Base-by-base conservation (phyloP, 2,797 vertebrate genomes). In the Lepilemur septentrionalis region DNA sequence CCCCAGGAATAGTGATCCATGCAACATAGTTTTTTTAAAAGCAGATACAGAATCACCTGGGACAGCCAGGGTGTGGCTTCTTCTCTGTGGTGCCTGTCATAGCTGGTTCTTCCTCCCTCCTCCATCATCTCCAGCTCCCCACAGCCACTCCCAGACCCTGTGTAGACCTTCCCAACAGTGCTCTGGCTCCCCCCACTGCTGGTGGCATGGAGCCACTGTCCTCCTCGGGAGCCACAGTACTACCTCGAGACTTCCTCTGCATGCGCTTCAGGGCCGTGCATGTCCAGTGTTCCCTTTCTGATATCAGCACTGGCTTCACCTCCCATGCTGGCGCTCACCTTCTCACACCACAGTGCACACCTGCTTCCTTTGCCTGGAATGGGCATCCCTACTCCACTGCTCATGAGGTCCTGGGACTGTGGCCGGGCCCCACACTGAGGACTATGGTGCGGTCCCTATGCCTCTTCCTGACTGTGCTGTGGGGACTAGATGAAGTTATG, bases 321-420 rank as follows among this genome's bases (percentile, higher is more conserved):
- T 48, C 41, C 28, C 2, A 2, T 41, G 2, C 11, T 13, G 22
- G 25, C 32, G 35, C 28, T 48, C 23, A 63, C 48, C 69, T 30
- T 52, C 38, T 55, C 25, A 15, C 3, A 23, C 14, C 35, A 11
- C 38, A 22, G 25, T 48, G 5, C 18, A 11, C 0, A 6, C 7
- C 48, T 32, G 17, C 48, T 38, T 35, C 75, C 14, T 59, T 8
- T 32, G 22, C 79, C 75, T 67, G 69, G 72, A 70, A n/a, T 1
- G 4, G 3, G 0, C 28, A 5, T 32, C 11, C 65, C 22, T 25
- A 22, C 28, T 4, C 4, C 0, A 4, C 9, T 14, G 38, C 41
- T 78, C 17, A n/a, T 52, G 2, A 20, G 57, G 32, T 32, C 41
- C 89, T 57, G 72, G 63, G 38, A 41, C 55, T 25, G 1, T 43